These are phyloP conservation scores for Salvelinus namaycush DNA, from an alignment of 2,113 vertebrate genomes.

Conservation along the genomic window DNA sequence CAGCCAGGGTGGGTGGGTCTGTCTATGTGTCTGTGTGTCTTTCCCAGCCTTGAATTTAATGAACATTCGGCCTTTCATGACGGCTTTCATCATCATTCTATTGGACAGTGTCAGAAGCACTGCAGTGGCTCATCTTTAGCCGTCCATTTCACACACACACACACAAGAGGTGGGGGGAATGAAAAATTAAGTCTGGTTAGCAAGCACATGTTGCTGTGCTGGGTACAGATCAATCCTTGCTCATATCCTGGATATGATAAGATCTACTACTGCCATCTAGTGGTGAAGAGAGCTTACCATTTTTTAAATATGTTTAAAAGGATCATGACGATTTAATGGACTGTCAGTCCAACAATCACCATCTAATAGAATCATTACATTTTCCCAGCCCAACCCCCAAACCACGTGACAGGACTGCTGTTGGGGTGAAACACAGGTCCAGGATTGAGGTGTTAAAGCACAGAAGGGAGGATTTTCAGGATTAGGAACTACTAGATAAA, in stretches of 20 bases:
- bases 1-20: slow-evolving; percentile 14
- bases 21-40: slow-evolving; percentile 5
- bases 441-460: too few species aligned
- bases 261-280: slow-evolving; percentile 64
- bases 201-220: slow-evolving; percentile 51
- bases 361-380: too few species aligned
- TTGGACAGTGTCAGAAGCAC: slow-evolving; percentile 49
- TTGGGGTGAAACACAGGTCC: too few species aligned
- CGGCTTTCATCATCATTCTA: slow-evolving; percentile 56
- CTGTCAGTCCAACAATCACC: too few species aligned
- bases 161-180: slow-evolving; percentile 8
- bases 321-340: too few species aligned
- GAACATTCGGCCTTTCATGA: slow-evolving; percentile 51
- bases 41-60: slow-evolving; percentile 46
- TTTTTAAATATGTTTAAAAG: too few species aligned
- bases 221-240: slow-evolving; percentile 22
- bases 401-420: too few species aligned
- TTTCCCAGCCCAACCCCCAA: too few species aligned
- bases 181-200: slow-evolving; percentile 42
- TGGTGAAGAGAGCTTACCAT: slow-evolving; percentile 12
- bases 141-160: not conserved
- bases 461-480: too few species aligned
- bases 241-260: not conserved
- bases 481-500: too few species aligned
- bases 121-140: slow-evolving; percentile 17